These are phyloP conservation scores for Amiota minor DNA, from an alignment of 2,888 invertebrate genomes.

Conservation along the genomic window DNA sequence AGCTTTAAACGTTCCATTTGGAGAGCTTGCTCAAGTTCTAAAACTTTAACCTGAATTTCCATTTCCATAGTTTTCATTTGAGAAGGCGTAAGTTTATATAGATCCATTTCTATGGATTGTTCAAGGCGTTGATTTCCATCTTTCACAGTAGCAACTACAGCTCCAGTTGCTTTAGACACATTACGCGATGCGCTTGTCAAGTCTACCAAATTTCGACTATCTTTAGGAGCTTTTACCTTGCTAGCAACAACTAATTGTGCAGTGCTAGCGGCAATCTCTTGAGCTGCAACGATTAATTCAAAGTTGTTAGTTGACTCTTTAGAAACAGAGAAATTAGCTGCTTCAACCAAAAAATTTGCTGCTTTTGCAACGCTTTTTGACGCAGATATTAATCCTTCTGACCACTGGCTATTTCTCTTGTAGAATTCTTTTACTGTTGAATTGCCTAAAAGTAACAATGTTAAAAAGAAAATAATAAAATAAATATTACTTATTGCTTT, in stretches of 20 bases:
- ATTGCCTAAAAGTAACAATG: conserved; percentile 76
- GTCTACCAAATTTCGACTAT: conserved; percentile 84
- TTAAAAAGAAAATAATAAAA: background rate
- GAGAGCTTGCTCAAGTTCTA: conserved; percentile 92
- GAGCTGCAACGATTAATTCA: conserved; percentile 92
- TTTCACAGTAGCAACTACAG: conserved; percentile 94
- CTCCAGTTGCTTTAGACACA: conserved; percentile 92
- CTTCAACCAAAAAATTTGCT: conserved; percentile 91
- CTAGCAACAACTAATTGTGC: conserved; percentile 98
- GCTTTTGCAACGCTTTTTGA: conserved; percentile 98
- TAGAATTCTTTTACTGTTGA: conserved; percentile 95
- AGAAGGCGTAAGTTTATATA: conserved; percentile 90
- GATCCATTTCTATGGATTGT: conserved; percentile 92
- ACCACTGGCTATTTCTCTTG: conserved; percentile 98
- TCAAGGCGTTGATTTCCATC: conserved; percentile 89
- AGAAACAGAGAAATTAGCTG: conserved; percentile 93
- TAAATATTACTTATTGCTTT: background rate
- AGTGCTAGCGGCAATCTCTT: conserved; percentile 96
- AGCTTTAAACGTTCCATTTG: conserved; percentile 90
- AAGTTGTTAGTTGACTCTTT: conserved; percentile 85
- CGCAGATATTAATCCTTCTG: conserved; percentile 97
- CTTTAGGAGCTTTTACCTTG: conserved; percentile 92
- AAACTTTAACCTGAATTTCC: conserved; percentile 95
- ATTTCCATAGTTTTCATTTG: conserved; percentile 97
- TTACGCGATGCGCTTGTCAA: conserved; percentile 89